Conservation (phyloP, 2,888 invertebrate species). For the Dione juno region DNA sequence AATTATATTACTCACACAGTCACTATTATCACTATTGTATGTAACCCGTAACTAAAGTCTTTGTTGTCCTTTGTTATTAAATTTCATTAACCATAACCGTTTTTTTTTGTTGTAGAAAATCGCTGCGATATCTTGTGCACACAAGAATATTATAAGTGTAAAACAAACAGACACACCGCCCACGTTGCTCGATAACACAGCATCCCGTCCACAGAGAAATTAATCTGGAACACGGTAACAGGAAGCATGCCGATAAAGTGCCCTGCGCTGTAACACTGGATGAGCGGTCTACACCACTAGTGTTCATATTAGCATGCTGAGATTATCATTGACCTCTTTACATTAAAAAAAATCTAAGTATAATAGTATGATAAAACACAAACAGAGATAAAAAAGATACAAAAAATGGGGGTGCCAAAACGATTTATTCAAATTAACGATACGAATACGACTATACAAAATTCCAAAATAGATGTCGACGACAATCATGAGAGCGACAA, state of each 20-base stretch:
- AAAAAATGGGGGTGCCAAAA: conserved; percentile 41
- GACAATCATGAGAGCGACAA: conserved; percentile 57
- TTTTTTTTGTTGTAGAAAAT: conserved; percentile 78
- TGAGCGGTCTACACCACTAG: conserved; percentile 41
- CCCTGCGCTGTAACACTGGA: conserved; percentile 52
- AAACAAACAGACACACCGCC: conserved; percentile 72
- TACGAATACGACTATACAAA: conserved; percentile 49
- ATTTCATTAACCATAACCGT: conserved; percentile 52
- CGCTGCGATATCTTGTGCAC: conserved; percentile 75
- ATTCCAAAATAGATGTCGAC: conserved; percentile 54
- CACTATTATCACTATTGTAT: conserved; percentile 17
- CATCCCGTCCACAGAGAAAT: conserved; percentile 76
- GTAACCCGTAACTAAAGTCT: conserved; percentile 34
- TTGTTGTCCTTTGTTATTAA: conserved; percentile 52
- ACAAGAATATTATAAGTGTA: conserved; percentile 77
- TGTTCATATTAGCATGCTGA: conserved; percentile 62
- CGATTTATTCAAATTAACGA: conserved; percentile 37
- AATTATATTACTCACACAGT: background rate
- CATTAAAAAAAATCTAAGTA: conserved; percentile 21
- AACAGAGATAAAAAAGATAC: conserved; percentile 20
- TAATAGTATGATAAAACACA: conserved; percentile 32
- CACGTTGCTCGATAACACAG: conserved; percentile 72
- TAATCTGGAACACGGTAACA: conserved; percentile 75
- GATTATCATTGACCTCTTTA: conserved; percentile 63
- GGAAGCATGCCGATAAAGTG: conserved; percentile 73